Evolutionary conservation across 2,797 vertebrate species (phyloP), one percentile per base, ranked within the genome.

Genomic region (Acanthurus leucopareius): DNA sequence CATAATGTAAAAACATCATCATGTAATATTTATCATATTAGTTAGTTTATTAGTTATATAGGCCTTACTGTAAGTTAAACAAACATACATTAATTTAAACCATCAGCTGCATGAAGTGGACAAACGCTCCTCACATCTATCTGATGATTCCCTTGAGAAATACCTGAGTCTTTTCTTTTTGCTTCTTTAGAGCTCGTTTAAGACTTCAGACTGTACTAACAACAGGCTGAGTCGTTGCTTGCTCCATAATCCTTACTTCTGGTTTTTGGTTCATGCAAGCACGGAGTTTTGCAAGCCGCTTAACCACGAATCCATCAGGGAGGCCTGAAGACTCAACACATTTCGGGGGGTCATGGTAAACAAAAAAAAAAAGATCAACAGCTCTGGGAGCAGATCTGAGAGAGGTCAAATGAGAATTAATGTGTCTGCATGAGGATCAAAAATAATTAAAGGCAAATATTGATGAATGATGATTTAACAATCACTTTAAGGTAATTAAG

Each of bases 101-200:
- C 76, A 59, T 74, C 73, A 47, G 52, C 42, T 62, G 2, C 28
- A 7, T 42, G 3, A 38, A 35, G 52, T 10, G 49, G 15, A 42
- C 15, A 58, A 25, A 16, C 3, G 28, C 38, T 71, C 52, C 56
- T n/a, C 63, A 19, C 22, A 48, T 68, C 57, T 44, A 49, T 15
- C 35, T 40, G 51, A 48, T 52, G 17, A 10, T 13, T 9, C 40
- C 25, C 1, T 16, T 56, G 5, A 4, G 14, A 42, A 58, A n/a
- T 9, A 67, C 40, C 65, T 47, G 73, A 48, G 59, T 82, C 63
- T 58, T 49, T 38, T 54, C 58, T 80, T 64, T 78, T 15, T 56
- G 10, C 19, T 10, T 25, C 8, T 40, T 40, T 10, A 14, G 10
- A 57, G 54, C 63, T 75, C 20, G 20, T 63, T 49, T 32, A 28